phyloP scores from a whole-genome alignment of 2,113 vertebrate genomes.

The Sebastes schlegelii region DNA sequence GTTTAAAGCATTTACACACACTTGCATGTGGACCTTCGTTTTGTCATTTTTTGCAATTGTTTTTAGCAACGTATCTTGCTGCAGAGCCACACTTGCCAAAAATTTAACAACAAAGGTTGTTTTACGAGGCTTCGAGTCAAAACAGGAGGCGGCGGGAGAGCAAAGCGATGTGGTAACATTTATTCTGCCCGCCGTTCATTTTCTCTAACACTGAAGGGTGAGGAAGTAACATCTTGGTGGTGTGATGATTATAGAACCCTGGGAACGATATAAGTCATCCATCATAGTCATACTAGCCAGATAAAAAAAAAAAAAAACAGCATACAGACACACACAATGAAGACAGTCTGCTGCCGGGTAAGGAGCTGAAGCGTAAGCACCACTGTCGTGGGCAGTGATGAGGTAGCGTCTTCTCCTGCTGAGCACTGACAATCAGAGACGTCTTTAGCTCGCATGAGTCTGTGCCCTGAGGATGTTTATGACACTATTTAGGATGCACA shows the following conservation, averaged over 20 bases:
- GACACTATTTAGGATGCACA: constrained; percentile 19
- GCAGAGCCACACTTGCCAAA: background rate
- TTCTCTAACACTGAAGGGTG: constrained; percentile 24
- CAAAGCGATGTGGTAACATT: constrained; percentile 7
- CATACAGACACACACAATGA: background rate
- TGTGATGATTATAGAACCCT: constrained; percentile 53
- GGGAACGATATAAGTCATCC: constrained; percentile 39
- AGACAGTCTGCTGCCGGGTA: constrained; percentile 30
- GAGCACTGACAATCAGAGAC: constrained; percentile 30
- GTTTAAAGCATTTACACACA: background rate
- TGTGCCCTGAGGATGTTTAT: constrained; percentile 29
- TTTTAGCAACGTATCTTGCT: background rate
- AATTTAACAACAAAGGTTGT: constrained; percentile 2
- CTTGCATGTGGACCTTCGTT: background rate
- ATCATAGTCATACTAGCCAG: constrained; percentile 29
- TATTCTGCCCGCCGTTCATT: constrained; percentile 20
- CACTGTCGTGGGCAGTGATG: constrained; percentile 6
- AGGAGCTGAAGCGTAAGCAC: background rate
- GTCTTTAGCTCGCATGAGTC: constrained; percentile 7
- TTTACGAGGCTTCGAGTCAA: background rate
- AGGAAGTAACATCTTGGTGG: constrained; percentile 22
- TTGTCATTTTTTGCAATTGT: background rate
- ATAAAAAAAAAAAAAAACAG: constrained; percentile 13
- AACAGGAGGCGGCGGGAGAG: background rate
- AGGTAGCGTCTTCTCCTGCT: constrained; percentile 35